These are phyloP conservation scores for Caranx melampygus DNA, from an alignment of 2,113 vertebrate species.

Conservation along the genomic window DNA sequence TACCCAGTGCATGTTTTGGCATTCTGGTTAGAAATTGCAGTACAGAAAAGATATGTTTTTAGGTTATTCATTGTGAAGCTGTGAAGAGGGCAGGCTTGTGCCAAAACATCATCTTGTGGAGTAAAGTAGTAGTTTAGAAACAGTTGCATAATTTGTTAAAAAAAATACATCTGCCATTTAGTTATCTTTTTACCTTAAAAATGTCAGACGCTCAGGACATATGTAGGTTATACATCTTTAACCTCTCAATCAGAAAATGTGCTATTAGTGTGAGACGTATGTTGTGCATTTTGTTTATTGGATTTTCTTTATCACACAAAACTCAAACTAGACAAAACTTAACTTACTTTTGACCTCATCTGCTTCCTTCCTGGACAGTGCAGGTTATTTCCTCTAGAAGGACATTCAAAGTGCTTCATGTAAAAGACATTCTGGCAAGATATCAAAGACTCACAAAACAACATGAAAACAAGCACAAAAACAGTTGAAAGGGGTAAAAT, in stretches of 20 bases:
- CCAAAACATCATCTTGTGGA: neutral
- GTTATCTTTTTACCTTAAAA: neutral
- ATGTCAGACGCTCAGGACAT: neutral
- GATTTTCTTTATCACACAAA: too few species aligned
- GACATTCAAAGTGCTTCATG: too few species aligned
- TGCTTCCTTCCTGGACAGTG: neutral
- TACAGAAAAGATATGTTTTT: conserved; percentile 8
- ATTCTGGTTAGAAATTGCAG: neutral
- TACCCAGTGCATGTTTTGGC: neutral
- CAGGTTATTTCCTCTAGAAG: neutral
- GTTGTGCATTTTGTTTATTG: too few species aligned
- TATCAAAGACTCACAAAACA: neutral
- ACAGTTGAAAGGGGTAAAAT: neutral
- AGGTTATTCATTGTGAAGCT: neutral
- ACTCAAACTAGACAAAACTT: too few species aligned
- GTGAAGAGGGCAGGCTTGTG: neutral
- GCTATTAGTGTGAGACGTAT: neutral
- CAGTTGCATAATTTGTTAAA: neutral
- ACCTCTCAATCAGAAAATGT: neutral
- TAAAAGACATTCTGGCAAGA: too few species aligned
- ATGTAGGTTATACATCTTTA: neutral
- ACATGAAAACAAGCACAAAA: neutral
- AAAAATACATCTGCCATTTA: neutral
- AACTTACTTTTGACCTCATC: neutral
- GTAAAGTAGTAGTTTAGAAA: neutral